These are phyloP conservation scores for Piaya cayana DNA, from an alignment of 2,113 vertebrate species.

Conservation along the genomic window DNA sequence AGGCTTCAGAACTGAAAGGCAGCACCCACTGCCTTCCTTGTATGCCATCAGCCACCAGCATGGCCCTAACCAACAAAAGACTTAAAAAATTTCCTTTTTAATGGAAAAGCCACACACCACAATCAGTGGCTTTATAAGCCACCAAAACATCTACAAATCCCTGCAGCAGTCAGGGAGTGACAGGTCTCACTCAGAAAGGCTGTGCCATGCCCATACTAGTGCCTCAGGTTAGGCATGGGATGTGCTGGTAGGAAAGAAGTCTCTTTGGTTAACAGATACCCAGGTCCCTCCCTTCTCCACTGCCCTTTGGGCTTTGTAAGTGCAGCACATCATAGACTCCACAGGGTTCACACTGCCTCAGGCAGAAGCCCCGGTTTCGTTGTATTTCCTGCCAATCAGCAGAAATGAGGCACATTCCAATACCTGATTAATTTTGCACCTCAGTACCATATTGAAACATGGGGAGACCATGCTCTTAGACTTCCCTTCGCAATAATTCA, in stretches of 20 bases:
- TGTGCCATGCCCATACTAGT: neutral
- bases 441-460: neutral
- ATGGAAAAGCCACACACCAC: neutral
- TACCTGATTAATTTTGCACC: neutral
- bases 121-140: neutral
- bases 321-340: neutral
- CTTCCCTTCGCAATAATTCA: neutral
- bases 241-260: neutral
- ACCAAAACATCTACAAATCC: neutral
- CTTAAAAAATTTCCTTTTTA: neutral
- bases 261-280: rapidly evolving
- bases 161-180: neutral
- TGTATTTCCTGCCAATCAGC: neutral
- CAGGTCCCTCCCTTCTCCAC: neutral
- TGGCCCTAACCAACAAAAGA: neutral
- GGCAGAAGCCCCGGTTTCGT: neutral
- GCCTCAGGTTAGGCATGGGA: neutral
- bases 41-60: neutral
- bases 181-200: neutral
- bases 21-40: neutral
- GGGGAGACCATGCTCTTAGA: neutral
- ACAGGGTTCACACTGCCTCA: neutral
- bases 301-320: neutral
- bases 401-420: neutral
- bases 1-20: neutral